Percentiles rank a stretch among this genome's conserved stretches.
Conservation (phyloP, 2,888 invertebrate species). For the Pseudococcus viburni region DNA sequence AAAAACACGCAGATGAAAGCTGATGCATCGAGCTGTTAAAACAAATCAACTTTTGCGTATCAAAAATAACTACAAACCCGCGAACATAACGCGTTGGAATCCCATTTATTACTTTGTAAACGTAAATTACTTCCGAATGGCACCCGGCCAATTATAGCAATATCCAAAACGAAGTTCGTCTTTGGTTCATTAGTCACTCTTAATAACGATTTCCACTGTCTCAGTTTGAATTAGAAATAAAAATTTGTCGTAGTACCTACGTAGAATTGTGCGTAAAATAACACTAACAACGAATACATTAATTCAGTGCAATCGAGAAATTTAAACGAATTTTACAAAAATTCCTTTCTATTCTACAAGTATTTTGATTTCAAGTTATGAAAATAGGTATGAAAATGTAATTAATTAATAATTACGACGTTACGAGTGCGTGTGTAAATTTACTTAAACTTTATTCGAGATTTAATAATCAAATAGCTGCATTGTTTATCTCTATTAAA, state of each 20-base stretch:
- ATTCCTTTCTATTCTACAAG: neutral
- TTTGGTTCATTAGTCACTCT: neutral
- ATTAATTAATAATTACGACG: neutral
- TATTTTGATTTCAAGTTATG: neutral
- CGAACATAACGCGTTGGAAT: neutral
- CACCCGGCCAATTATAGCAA: neutral
- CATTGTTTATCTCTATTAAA: neutral
- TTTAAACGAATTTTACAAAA: no score
- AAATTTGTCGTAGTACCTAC: neutral
- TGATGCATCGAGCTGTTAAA: no score
- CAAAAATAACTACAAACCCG: neutral
- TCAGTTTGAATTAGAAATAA: neutral
- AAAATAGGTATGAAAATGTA: neutral
- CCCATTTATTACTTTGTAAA: neutral
- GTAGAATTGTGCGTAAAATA: neutral
- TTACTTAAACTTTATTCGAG: slow-evolving; percentile 11
- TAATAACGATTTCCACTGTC: neutral
- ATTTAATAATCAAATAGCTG: neutral
- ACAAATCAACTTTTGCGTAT: neutral
- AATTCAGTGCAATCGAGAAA: neutral
- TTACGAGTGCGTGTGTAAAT: neutral
- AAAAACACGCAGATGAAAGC: neutral
- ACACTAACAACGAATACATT: neutral
- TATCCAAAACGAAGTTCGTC: neutral
- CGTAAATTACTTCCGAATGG: neutral